Base-by-base conservation (phyloP, 1,140 invertebrate genomes). In the Bombus affinis region DNA sequence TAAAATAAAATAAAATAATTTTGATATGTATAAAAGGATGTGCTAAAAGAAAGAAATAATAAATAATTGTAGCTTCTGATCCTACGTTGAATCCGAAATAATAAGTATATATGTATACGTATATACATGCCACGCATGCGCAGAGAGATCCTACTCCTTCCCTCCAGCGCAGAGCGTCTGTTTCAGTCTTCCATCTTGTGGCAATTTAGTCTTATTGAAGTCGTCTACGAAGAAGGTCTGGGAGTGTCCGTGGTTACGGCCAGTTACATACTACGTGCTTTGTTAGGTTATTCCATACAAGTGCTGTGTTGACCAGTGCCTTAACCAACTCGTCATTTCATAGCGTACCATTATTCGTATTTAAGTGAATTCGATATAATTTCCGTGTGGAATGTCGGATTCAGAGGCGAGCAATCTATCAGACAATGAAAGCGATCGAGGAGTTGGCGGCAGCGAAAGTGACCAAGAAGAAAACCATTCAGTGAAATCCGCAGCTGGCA, bases 331-430 rank as follows among this genome's bases (percentile, higher is more conserved):
- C 15, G 18, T 2, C 47, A 8, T 22, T 53, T 53, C 1, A 53
- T 53, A 53, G 47, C 8, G 18, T 8, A 53, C 5, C 1, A 8
- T 53, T 53, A 53, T 22, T 53, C 18, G 6, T n/a, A n/a, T 62
- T 62, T 9, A 62, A n/a, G 25, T 3, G 10, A 28, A n/a, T 62
- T 62, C 3, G 1, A 62, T 70, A n/a, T 78, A 44, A 66, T 28
- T 62, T 12, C 10, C 3, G 12, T 10, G 3, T 4, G 39, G 81
- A 78, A 93, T 93, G 93, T 93, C 93, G 3, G 93, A 93, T 77
- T 93, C 93, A 0, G 93, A 93, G 73, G 92, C 83, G 42, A 93
- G 92, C 37, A 85, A 90, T 86, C 82, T 88, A 28, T 92, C 92
- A 2, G 92, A 91, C 15, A 92, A 92, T 39, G 91, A 92, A 53